phyloP scores from a whole-genome alignment of 1,140 invertebrate species.

The Oryctes rhinoceros region DNA sequence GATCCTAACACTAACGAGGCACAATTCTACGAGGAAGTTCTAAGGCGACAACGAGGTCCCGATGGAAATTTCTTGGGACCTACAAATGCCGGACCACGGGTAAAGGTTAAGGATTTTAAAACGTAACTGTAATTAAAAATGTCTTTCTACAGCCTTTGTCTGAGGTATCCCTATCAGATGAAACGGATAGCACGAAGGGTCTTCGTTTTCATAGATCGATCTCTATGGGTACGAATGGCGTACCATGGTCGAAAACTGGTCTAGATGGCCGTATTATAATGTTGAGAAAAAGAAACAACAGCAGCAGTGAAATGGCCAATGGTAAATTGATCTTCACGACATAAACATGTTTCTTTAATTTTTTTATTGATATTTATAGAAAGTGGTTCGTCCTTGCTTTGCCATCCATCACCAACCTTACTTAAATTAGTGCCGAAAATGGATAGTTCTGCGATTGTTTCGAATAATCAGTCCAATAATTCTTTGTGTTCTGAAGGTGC shows the following conservation, averaged over 20 bases:
- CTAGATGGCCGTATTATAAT: constrained; percentile 70
- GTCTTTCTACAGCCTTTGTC: constrained; percentile 64
- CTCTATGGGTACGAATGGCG: constrained; percentile 69
- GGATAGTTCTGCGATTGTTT: constrained; percentile 66
- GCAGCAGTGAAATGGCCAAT: constrained; percentile 71
- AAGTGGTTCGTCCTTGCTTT: constrained; percentile 79
- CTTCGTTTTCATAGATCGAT: constrained; percentile 67
- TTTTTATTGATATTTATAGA: constrained; percentile 55
- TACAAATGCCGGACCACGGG: constrained; percentile 58
- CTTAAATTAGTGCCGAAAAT: constrained; percentile 74
- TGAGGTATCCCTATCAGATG: constrained; percentile 67
- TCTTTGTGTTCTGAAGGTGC: constrained; percentile 57
- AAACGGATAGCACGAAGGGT: constrained; percentile 66
- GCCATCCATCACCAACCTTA: constrained; percentile 83
- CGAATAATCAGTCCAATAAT: constrained; percentile 58
- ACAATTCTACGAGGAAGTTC: constrained; percentile 65
- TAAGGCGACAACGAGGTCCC: constrained; percentile 62
- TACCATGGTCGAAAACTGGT: constrained; percentile 69
- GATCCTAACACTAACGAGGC: constrained; percentile 66
- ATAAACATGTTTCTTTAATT: background rate
- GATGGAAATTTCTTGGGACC: constrained; percentile 55
- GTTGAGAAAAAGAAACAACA: constrained; percentile 75
- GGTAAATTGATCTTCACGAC: constrained; percentile 59
- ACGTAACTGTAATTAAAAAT: background rate
- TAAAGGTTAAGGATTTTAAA: constrained; percentile 49